Base-by-base conservation (phyloP, 2,113 vertebrate species). In the Myotis lucifugus region DNA sequence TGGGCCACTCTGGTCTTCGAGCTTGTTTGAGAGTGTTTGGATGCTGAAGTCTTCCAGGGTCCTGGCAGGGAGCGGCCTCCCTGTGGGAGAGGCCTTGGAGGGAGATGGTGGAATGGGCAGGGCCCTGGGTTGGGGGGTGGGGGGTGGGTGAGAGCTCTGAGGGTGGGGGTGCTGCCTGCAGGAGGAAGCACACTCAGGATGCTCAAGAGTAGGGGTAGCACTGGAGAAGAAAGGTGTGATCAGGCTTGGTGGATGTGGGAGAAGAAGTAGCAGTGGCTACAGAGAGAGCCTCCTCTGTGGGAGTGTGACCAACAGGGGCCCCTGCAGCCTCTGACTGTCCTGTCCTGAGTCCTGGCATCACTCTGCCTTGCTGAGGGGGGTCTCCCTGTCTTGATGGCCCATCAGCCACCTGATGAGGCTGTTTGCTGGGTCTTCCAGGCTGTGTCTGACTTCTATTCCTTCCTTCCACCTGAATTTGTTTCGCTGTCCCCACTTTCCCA, bases 1-100 rank as follows among this genome's bases (percentile, higher is more conserved):
- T 99, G 99, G 9, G 99, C 98, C 0, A 98, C 99, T 99, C 97
- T 99, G 99, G 90, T 99, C 99, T 93, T 99, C 99, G 7, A 99
- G 98, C 97, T 99, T 99, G 96, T 99, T 99, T 0, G 99, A 99
- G 42, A 99, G 97, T 0, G 99, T 99, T 25, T 98, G 98, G 12
- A 99, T 98, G 8, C 99, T 99, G 97, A 99, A 99, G 94, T 99
- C 99, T 97, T 99, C 99, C 95, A 99, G 98, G 32, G 98, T 97
- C 91, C 93, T 93, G 27, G 72, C 46, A 0, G 89, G 7, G 1
- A 34, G 91, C 6, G 5, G 69, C 13, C 91, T 67, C 4, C 97
- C 99, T 99, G 97, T 17, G 97, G 46, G 88, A 74, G 67, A 90
- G 6, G 97, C 2, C 64, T 70, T 29, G 27, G 59, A 29, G 5